Conservation (phyloP, 2,113 vertebrate genomes). For the Aldabrachelys gigantea region DNA sequence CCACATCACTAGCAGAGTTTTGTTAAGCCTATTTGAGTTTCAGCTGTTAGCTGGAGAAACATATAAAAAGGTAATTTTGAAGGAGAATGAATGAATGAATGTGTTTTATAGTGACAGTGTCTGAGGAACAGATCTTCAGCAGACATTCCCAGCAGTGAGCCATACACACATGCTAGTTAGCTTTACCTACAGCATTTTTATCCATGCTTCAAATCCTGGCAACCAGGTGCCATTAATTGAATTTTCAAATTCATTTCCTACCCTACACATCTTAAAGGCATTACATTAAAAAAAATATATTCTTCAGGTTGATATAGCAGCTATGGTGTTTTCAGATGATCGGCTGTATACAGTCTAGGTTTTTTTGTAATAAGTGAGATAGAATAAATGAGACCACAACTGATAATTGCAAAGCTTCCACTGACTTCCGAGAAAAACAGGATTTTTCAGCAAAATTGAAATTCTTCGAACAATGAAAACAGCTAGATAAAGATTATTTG, state of each 20-base stretch:
- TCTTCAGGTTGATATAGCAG: not conserved
- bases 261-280: not conserved
- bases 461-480: not conserved
- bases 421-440: slow-evolving; percentile 16
- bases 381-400: not conserved
- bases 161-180: not conserved
- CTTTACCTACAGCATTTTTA: slow-evolving; percentile 45
- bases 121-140: slow-evolving; percentile 27
- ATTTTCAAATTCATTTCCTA: not conserved
- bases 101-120: not conserved
- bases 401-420: not conserved
- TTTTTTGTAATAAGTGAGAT: not conserved
- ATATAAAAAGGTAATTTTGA: slow-evolving; percentile 42
- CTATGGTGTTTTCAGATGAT: not conserved
- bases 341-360: not conserved
- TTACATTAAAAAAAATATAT: not conserved
- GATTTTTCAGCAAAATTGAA: not conserved
- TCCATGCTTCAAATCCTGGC: not conserved
- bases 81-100: not conserved
- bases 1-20: not conserved
- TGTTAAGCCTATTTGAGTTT: slow-evolving; percentile 1
- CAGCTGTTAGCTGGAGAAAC: not conserved
- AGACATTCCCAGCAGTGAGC: slow-evolving; percentile 52
- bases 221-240: slow-evolving; percentile 16
- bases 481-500: not conserved